phyloP scores from a whole-genome alignment of 2,888 invertebrate genomes.

The Lepidocyrtinus sp. region DNA sequence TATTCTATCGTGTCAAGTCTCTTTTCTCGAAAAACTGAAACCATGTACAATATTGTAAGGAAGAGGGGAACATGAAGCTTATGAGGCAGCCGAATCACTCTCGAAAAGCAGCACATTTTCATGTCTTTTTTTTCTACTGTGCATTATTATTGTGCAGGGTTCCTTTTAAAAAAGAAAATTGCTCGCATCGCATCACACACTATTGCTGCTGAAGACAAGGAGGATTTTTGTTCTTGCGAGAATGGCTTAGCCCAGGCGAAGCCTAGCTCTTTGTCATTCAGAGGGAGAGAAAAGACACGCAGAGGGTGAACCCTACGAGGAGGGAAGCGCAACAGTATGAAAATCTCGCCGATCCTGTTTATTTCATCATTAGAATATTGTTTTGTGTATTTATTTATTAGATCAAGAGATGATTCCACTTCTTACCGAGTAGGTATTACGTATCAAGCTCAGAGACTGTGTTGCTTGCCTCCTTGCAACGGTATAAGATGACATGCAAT shows the following conservation, averaged over 20 bases:
- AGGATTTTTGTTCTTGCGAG: too few relatives aligned
- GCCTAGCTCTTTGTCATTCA: too few relatives aligned
- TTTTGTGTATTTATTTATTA: background rate
- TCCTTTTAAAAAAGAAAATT: conserved; percentile 1
- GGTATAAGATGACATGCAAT: too few relatives aligned
- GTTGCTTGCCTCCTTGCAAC: too few relatives aligned
- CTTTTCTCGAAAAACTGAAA: background rate
- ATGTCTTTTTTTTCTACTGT: background rate
- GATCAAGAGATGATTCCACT: conserved; percentile 5
- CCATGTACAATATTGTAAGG: conserved; percentile 1
- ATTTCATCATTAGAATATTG: conserved; percentile 7
- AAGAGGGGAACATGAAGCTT: conserved; percentile 1
- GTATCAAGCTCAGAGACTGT: too few relatives aligned
- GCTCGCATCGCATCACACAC: background rate
- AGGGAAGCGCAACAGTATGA: conserved; percentile 4
- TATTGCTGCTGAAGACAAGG: too few relatives aligned
- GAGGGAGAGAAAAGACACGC: too few relatives aligned
- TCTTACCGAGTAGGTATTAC: too few relatives aligned
- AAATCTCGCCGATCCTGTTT: conserved; percentile 3
- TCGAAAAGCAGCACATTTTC: conserved; percentile 1
- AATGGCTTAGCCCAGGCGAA: too few relatives aligned
- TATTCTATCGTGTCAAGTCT: conserved; percentile 2
- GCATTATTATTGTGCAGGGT: background rate
- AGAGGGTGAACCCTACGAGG: too few relatives aligned
- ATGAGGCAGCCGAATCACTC: too few relatives aligned